Conservation (phyloP, 2,888 invertebrate species). For the Hesperia comma region DNA sequence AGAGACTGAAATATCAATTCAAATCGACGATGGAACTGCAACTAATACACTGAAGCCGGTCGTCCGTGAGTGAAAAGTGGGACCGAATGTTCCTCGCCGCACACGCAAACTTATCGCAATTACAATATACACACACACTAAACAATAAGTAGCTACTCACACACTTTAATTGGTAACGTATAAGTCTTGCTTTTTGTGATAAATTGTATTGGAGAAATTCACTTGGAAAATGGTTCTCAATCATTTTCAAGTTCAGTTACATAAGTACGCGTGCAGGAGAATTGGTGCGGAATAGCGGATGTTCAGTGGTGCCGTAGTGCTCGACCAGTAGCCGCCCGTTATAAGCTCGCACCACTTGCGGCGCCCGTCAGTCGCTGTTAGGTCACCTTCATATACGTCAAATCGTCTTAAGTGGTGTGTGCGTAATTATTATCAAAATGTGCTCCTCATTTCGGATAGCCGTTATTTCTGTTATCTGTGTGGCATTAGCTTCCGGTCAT, state of each 20-base stretch:
- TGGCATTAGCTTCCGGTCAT: constrained; percentile 68
- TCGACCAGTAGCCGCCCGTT: constrained; percentile 78
- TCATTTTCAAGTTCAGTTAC: constrained; percentile 85
- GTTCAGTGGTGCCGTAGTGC: constrained; percentile 74
- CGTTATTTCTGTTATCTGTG: constrained; percentile 73
- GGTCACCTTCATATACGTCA: constrained; percentile 75
- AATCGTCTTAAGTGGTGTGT: constrained; percentile 74
- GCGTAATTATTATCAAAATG: constrained; percentile 68
- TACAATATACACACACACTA: constrained; percentile 60
- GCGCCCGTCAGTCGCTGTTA: constrained; percentile 74
- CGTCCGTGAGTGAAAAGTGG: constrained; percentile 68
- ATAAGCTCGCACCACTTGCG: constrained; percentile 77
- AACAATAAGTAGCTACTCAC: constrained; percentile 50
- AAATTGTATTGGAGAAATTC: constrained; percentile 84
- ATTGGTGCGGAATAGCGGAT: constrained; percentile 85
- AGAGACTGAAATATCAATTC: constrained; percentile 55
- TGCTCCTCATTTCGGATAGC: constrained; percentile 78
- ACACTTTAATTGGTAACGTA: constrained; percentile 65
- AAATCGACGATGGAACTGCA: constrained; percentile 45
- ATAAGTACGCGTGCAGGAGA: constrained; percentile 82
- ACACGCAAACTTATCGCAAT: constrained; percentile 69
- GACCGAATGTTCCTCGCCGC: constrained; percentile 58
- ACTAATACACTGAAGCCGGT: constrained; percentile 58
- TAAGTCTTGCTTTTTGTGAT: constrained; percentile 76
- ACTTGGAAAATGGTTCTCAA: constrained; percentile 83